These are phyloP conservation scores for Andricus quercusramuli DNA, from an alignment of 2,888 invertebrate species.

Conservation along the genomic window DNA sequence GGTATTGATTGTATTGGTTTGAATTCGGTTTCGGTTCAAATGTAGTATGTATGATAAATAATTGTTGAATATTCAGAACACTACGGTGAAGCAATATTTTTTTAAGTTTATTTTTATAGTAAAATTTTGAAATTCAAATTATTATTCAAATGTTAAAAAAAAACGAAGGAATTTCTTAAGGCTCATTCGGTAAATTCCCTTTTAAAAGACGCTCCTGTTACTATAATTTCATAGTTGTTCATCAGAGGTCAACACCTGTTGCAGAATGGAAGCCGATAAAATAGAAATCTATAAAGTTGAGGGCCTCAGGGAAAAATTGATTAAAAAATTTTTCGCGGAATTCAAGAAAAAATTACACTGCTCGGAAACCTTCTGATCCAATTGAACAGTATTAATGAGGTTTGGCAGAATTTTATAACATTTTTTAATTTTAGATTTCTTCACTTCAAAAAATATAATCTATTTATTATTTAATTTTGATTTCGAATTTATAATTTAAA, in stretches of 20 bases:
- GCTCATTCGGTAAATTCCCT: background rate
- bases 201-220: background rate
- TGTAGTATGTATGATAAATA: background rate
- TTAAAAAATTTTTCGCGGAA: background rate
- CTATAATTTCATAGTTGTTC: background rate
- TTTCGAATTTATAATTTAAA: too few species aligned
- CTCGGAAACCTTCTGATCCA: background rate
- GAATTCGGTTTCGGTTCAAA: background rate
- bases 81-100: too few species aligned
- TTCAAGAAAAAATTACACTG: background rate
- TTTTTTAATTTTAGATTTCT: background rate
- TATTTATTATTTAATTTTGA: too few species aligned
- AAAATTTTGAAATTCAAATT: too few species aligned
- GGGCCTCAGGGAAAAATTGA: background rate
- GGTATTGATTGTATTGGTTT: too few species aligned
- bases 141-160: background rate
- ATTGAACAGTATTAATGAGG: slow-evolving; percentile 13
- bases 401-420: background rate
- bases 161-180: background rate
- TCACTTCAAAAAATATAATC: background rate
- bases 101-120: too few species aligned
- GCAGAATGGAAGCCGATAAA: background rate
- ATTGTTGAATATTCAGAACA: background rate
- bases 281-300: slow-evolving; percentile 25
- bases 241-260: background rate